Percentiles rank a stretch among this genome's conserved stretches.
Evolutionary conservation across 2,797 vertebrate species (phyloP).

Genomic region (Simalia tracyae): DNA sequence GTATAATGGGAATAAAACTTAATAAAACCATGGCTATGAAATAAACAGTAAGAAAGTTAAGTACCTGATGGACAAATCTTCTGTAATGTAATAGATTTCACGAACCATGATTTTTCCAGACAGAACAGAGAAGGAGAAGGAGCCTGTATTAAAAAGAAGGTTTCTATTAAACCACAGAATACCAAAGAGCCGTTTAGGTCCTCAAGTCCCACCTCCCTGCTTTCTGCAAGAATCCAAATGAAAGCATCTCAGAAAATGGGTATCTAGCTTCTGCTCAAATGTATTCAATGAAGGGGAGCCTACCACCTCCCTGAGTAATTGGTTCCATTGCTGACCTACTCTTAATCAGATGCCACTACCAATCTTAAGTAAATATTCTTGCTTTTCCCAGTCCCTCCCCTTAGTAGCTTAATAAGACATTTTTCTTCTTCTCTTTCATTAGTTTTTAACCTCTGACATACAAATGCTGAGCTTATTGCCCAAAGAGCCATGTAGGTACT

Average conservation of each 20-base stretch:
- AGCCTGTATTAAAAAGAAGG: conserved; percentile 75
- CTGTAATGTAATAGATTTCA: conserved; percentile 96
- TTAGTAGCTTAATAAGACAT: background rate
- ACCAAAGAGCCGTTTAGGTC: background rate
- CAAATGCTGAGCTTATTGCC: background rate
- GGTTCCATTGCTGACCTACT: background rate
- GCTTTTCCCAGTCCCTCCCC: background rate
- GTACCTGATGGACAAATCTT: conserved; percentile 98
- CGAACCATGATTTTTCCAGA: conserved; percentile 99
- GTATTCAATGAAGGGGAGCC: background rate
- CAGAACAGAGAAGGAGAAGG: conserved; percentile 97
- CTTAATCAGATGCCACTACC: background rate
- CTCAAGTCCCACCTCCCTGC: background rate
- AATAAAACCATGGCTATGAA: background rate
- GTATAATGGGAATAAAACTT: background rate
- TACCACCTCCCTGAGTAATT: background rate
- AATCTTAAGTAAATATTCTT: background rate
- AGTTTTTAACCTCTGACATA: background rate
- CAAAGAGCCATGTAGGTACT: background rate
- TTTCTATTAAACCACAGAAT: background rate
- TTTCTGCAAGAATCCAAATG: background rate
- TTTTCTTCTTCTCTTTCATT: background rate
- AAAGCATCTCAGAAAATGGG: background rate
- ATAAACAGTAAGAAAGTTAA: background rate
- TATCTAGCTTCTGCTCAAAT: background rate